Evolutionary conservation across 2,113 vertebrate genomes (phyloP), one percentile per base, ranked within the genome.

Genomic region (Puffinus mauretanicus): DNA sequence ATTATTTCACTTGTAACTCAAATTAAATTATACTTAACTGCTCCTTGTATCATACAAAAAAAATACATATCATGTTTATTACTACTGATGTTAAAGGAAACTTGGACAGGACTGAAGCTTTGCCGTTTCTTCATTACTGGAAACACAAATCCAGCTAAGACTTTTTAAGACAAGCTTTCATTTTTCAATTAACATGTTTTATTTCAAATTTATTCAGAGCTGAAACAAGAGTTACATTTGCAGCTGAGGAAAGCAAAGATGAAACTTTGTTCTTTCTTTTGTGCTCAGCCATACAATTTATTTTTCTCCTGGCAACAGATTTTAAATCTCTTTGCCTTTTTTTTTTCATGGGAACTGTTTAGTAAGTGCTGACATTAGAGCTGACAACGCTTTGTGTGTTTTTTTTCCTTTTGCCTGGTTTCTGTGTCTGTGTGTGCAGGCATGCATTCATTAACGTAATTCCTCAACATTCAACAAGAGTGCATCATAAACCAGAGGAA

Each of bases 361-460:
- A 97, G 96, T 94, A 97, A 97, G 97, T 49, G 90, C 96, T 32
- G 54, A 96, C 97, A 96, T 91, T 95, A 96, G 94, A 94, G 95
- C 92, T 94, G 92, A 97, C 97, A 97, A 95, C 72, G 97, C 97
- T 91, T 94, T 98, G 95, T 97, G 96, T 96, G 93, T 83, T 94
- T 79, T 92, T 93, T 90, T 82, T 61, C 22, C 96, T 93, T 96
- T 97, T 97, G 98, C 98, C 93, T 67, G 96, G 98, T 97, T 98
- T 98, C 98, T 97, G 98, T 97, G 98, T 98, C 96, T 96, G 96
- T 97, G 98, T 97, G 98, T 97, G 98, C 98, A 98, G 98, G 98
- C 98, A 98, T 98, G 98, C 98, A 98, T 98, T 98, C 98, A 98
- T 98, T 98, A 98, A 97, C 82, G 95, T 96, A 97, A 98, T 98